phyloP scores from a whole-genome alignment of 2,888 invertebrate species.

The Endotricha flammealis region DNA sequence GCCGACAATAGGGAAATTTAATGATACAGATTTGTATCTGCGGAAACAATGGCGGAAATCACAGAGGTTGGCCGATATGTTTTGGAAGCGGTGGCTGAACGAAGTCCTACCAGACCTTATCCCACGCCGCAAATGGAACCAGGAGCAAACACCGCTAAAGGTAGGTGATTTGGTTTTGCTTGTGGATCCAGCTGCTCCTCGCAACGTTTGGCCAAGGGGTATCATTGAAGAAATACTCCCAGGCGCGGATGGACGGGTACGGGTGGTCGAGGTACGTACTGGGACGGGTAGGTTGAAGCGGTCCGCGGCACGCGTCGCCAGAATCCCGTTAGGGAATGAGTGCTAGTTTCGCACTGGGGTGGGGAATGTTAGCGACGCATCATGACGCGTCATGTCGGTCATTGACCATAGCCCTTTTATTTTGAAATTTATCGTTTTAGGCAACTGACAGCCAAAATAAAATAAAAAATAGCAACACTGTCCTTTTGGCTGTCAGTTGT shows the following conservation, averaged over 20 bases:
- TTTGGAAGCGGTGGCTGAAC: not conserved
- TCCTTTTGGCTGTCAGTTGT: no score
- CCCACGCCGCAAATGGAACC: not conserved
- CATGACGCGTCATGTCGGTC: no score
- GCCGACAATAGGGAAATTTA: not conserved
- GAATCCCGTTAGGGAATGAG: constrained; percentile 1
- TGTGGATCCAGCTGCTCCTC: constrained; percentile 4
- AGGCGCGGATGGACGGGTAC: constrained; percentile 4
- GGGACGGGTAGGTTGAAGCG: not conserved
- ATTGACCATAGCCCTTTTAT: no score
- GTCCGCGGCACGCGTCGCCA: constrained; percentile 5
- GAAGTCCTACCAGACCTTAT: not conserved
- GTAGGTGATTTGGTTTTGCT: constrained; percentile 12
- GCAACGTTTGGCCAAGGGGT: constrained; percentile 10
- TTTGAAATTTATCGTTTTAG: no score
- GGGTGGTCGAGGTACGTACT: not conserved
- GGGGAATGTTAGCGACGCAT: not conserved
- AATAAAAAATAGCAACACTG: no score
- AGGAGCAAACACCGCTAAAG: not conserved
- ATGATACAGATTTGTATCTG: not conserved
- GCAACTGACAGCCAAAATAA: no score
- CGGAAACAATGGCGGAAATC: not conserved
- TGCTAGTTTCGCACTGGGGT: constrained; percentile 3
- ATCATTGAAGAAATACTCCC: constrained; percentile 2
- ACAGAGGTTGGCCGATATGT: constrained; percentile 1